Evolutionary conservation across 2,113 vertebrate species (phyloP), one percentile per base, ranked within the genome.

Genomic region (Pedetes capensis): DNA sequence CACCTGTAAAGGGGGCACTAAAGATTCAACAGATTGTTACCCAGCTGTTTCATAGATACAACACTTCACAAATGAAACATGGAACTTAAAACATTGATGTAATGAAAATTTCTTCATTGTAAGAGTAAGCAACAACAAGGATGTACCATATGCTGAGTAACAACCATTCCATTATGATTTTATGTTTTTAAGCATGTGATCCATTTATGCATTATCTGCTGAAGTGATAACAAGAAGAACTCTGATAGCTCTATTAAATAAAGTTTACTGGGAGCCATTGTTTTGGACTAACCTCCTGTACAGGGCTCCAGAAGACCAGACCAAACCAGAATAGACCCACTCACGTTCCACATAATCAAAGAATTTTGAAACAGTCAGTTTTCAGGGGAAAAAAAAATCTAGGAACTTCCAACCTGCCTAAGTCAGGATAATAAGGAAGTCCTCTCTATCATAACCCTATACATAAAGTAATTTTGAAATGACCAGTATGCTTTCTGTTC

Each of bases 51-150:
- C 63, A 75, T 1, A 93, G 63, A 76, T 91, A 85, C 39, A 51
- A 59, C 42, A 79, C 76, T 91, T 96, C 83, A 86, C 68, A 78
- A 79, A 72, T 78, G 37, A 85, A 88, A 64, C 49, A 66, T 11
- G 13, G 29, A 90, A 76, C 8, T 37, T 53, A 80, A 74, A 81
- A 76, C 18, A 53, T 32, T n/a, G 57, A 63, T 53, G 23, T 59
- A n/a, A 34, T 16, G 23, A 47, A 81, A 81, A 17, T 14, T 34
- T 47, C 76, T 84, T 81, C 66, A 61, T 29, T 53, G 29, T 37
- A 49, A 79, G 23, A 82, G 32, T 13, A 22, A 94, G 57, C 39
- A 25, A 22, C n/a, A 63, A 66, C 8, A 89, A 89, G 42, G 57
- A 66, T 42, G 49, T 11, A 13, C 29, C 27, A 20, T 27, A 18